phyloP scores from a whole-genome alignment of 1,140 invertebrate genomes.

The Anoplophora glabripennis region DNA sequence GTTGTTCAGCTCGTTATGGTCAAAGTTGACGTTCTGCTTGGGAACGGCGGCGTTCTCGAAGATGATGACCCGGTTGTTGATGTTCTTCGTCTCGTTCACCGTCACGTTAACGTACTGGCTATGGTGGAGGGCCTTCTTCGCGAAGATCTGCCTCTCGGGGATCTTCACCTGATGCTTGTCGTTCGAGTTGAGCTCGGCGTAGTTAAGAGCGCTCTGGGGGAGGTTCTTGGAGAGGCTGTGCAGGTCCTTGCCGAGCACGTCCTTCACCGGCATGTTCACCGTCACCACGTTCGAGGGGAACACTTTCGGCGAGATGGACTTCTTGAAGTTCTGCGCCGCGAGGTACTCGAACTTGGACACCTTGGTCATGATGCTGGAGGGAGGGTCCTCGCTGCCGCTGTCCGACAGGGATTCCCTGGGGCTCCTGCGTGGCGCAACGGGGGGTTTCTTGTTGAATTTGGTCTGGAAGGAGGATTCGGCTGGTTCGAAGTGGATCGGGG shows the following conservation, averaged over 20 bases:
- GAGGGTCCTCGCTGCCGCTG: slow-evolving; percentile 52
- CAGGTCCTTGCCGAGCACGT: slow-evolving; percentile 64
- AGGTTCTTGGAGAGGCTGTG: slow-evolving; percentile 45
- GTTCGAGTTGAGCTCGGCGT: slow-evolving; percentile 40
- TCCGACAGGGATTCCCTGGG: slow-evolving; percentile 51
- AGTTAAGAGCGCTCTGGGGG: slow-evolving; percentile 46
- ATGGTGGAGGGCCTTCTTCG: slow-evolving; percentile 34
- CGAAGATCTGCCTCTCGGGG: slow-evolving; percentile 38
- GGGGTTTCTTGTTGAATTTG: slow-evolving; percentile 52
- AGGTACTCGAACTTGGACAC: slow-evolving; percentile 62
- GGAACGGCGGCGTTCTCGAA: slow-evolving; percentile 46
- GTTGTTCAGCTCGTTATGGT: slow-evolving; percentile 44
- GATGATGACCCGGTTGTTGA: slow-evolving; percentile 46
- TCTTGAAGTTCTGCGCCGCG: slow-evolving; percentile 50
- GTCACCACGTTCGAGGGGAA: slow-evolving; percentile 73
- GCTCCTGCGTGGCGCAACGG: slow-evolving; percentile 50
- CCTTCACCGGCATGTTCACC: slow-evolving; percentile 74
- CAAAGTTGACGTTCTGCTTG: slow-evolving; percentile 41
- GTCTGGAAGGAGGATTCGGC: slow-evolving; percentile 41
- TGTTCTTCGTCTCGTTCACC: slow-evolving; percentile 43
- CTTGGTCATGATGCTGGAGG: slow-evolving; percentile 57
- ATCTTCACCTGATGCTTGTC: slow-evolving; percentile 45
- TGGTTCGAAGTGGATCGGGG: slow-evolving; percentile 59
- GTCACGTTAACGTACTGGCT: slow-evolving; percentile 46
- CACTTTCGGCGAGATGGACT: slow-evolving; percentile 69